phyloP scores from a whole-genome alignment of 2,888 invertebrate genomes.

The Cabera pusaria region DNA sequence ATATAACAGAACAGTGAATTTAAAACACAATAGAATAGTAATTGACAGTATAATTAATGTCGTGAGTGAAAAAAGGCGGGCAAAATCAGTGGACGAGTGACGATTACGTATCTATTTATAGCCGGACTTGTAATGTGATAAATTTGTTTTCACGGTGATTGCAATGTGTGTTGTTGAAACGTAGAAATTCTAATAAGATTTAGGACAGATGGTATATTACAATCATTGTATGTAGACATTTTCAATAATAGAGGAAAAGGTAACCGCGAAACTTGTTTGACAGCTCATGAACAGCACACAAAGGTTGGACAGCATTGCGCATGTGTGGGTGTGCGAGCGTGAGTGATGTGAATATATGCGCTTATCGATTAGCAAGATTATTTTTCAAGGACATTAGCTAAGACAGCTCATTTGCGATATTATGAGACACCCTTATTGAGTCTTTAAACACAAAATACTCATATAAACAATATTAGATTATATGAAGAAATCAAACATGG shows the following conservation, averaged over 20 bases:
- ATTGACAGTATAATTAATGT: constrained; percentile 40
- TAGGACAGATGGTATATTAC: constrained; percentile 28
- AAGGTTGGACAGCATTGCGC: constrained; percentile 42
- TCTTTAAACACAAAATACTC: too few species aligned
- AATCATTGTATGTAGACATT: constrained; percentile 39
- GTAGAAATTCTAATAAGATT: constrained; percentile 40
- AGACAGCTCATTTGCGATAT: too few species aligned
- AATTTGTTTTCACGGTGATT: constrained; percentile 45
- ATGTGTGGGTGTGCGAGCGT: constrained; percentile 65
- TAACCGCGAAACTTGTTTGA: constrained; percentile 77
- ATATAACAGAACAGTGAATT: constrained; percentile 44
- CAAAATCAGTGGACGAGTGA: constrained; percentile 73
- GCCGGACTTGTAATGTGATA: constrained; percentile 60
- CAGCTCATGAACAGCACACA: constrained; percentile 67
- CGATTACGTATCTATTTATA: constrained; percentile 73
- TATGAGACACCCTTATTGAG: too few species aligned
- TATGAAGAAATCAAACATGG: constrained; percentile 56
- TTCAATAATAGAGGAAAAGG: constrained; percentile 44
- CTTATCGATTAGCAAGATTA: constrained; percentile 78
- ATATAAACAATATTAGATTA: too few species aligned
- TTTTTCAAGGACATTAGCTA: constrained; percentile 66
- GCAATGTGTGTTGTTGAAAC: constrained; percentile 30
- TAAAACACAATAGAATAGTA: constrained; percentile 37
- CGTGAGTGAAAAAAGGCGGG: constrained; percentile 69
- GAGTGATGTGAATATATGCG: constrained; percentile 77